Evolutionary conservation across 2,888 invertebrate species (phyloP), one percentile per base, ranked within the genome.

Genomic region (Myopa testacea): DNA sequence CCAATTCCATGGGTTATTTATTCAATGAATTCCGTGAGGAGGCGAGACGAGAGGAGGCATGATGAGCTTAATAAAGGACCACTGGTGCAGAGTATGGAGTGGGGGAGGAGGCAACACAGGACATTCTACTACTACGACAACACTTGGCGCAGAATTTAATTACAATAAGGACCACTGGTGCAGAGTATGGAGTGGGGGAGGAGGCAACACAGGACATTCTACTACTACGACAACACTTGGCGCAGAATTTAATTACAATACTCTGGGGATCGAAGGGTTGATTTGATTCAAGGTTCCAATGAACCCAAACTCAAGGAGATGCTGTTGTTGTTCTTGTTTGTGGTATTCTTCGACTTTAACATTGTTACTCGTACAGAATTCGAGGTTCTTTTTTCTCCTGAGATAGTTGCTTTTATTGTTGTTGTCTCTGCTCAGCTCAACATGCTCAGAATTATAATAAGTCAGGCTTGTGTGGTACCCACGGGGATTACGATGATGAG

Each of bases 91-190:
- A n/a, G 58, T 3, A 16, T 8, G 26, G 62, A 63, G 62, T 12
- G 34, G n/a, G n/a, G n/a, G n/a, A n/a, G 12, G 7, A 3, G 26
- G 10, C 10, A 1, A 34, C 34, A 26, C 26, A 0, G 4, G 62
- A 26, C n/a, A n/a, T n/a, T 5, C 62, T 26, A 7, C 26, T 26
- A 40, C 68, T 75, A 55, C 45, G 58, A 40, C 45, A 78, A 83
- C 84, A 86, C 86, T 85, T 84, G 84, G 81, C 84, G 86, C 86
- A 85, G 86, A 85, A 85, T 86, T 85, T 85, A n/a, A n/a, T n/a
- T n/a, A n/a, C n/a, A n/a, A n/a, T n/a, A n/a, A n/a, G n/a, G n/a
- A n/a, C n/a, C n/a, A n/a, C n/a, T n/a, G n/a, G n/a, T n/a, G n/a
- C n/a, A n/a, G n/a, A n/a, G n/a, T n/a, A n/a, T n/a, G n/a, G n/a